These are phyloP conservation scores for Pipa parva DNA, from an alignment of 2,113 vertebrate species.

Conservation along the genomic window DNA sequence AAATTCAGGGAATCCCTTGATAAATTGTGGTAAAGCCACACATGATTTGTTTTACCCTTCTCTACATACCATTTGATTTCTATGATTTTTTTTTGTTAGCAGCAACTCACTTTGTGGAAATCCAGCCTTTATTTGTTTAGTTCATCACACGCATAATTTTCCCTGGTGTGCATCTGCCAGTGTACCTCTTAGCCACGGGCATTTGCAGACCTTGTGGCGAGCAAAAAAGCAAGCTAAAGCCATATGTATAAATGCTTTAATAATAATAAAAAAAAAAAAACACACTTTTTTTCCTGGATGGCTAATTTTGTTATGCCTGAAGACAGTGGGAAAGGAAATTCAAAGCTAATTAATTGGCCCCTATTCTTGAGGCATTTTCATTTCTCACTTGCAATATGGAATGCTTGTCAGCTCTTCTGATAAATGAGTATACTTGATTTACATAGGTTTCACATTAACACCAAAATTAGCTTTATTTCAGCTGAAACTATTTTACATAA, in stretches of 20 bases:
- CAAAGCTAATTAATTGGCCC: conserved; percentile 91
- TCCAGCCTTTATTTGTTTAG: conserved; percentile 64
- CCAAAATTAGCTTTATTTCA: conserved; percentile 82
- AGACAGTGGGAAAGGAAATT: conserved; percentile 79
- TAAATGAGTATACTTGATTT: conserved; percentile 95
- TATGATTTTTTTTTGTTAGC: background rate
- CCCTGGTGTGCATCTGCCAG: conserved; percentile 74
- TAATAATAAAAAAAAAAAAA: conserved; percentile 64
- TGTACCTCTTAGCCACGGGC: conserved; percentile 78
- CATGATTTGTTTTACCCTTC: background rate
- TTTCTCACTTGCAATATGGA: conserved; percentile 86
- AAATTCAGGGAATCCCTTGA: too few species aligned
- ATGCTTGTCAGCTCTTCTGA: conserved; percentile 92
- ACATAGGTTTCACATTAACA: conserved; percentile 94
- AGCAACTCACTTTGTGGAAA: background rate
- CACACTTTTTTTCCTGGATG: conserved; percentile 71
- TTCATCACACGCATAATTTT: conserved; percentile 71
- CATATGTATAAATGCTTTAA: conserved; percentile 73
- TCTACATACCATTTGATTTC: background rate
- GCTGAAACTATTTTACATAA: conserved; percentile 79
- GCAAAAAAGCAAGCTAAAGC: conserved; percentile 78
- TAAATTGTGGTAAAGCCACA: too few species aligned
- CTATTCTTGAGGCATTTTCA: conserved; percentile 79
- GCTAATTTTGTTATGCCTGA: conserved; percentile 77
- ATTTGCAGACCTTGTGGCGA: conserved; percentile 73